Evolutionary conservation across 2,113 vertebrate genomes (phyloP).

Genomic region (Arizona elegans): DNA sequence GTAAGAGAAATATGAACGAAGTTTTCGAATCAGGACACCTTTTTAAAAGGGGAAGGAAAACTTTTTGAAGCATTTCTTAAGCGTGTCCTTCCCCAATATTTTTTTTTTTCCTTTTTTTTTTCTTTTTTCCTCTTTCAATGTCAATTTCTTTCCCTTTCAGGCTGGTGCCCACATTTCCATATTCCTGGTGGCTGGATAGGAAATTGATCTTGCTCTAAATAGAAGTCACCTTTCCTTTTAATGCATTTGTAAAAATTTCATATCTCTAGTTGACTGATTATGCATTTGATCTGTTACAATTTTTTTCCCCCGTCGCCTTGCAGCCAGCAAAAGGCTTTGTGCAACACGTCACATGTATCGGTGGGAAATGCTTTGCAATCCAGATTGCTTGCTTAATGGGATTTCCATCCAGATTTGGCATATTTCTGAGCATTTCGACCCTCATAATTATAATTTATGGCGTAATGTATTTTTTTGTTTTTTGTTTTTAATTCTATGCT

Average conservation of each 20-base stretch:
- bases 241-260: constrained; percentile 50
- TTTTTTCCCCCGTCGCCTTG: background rate
- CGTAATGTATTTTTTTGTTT: constrained; percentile 62
- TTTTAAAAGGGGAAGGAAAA: background rate
- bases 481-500: constrained; percentile 63
- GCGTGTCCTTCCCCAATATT: no score
- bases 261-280: constrained; percentile 63
- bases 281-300: constrained; percentile 50
- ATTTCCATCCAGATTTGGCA: constrained; percentile 68
- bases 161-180: constrained; percentile 4
- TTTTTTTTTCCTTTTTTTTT: no score
- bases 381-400: constrained; percentile 69
- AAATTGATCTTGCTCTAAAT: constrained; percentile 8
- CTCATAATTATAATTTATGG: constrained; percentile 75
- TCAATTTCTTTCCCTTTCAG: background rate
- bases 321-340: constrained; percentile 1
- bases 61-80: background rate
- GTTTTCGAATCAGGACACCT: background rate
- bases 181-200: constrained; percentile 5
- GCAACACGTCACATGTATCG: constrained; percentile 59
- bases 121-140: background rate
- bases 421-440: constrained; percentile 64
- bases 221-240: constrained; percentile 64
- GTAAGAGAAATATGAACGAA: background rate
- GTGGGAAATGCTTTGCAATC: constrained; percentile 60